Evolutionary conservation across 1,140 invertebrate genomes (phyloP), one percentile per base, ranked within the genome.

Genomic region (Cydia splendana): DNA sequence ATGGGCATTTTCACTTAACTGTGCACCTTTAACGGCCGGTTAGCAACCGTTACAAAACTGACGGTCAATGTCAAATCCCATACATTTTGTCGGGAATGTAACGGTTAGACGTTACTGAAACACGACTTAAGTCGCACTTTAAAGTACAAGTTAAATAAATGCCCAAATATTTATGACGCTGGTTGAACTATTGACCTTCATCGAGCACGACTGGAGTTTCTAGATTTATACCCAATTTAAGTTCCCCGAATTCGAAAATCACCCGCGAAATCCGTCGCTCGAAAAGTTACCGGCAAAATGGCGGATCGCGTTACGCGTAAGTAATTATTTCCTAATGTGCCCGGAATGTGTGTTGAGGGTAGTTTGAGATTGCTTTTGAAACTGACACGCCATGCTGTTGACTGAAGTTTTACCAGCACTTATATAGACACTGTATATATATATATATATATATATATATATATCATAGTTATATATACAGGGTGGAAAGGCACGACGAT

Each of bases 141-240:
- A n/a, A n/a, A n/a, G n/a, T n/a, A n/a, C n/a, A n/a, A n/a, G n/a
- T n/a, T n/a, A n/a, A n/a, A n/a, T n/a, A n/a, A n/a, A n/a, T n/a
- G n/a, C n/a, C n/a, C n/a, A n/a, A n/a, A 30, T 67, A 71, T n/a
- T 38, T 71, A 42, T 4, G 4, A 3, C 0, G 13, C 15, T 34
- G 28, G 4, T 13, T 30, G 34, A 5, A 71, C 67, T n/a, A 3
- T 42, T 42, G 34, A 18, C 67, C 34, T 71, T 71, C 15, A 10
- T 12, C 5, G 15, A 42, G 67, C 13, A 34, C 12, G 28, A n/a
- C 7, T 2, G 34, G 67, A 71, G 67, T 71, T 71, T 71, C 7
- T 24, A 71, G 67, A 71, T 38, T 71, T 71, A 6, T 71, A n/a
- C 67, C 34, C 34, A 71, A 71, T 71, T 71, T 71, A 71, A 71